Percentiles rank a stretch among this genome's conserved stretches.
Evolutionary conservation across 2,888 invertebrate species (phyloP).

Genomic region (Ligdia adustata): DNA sequence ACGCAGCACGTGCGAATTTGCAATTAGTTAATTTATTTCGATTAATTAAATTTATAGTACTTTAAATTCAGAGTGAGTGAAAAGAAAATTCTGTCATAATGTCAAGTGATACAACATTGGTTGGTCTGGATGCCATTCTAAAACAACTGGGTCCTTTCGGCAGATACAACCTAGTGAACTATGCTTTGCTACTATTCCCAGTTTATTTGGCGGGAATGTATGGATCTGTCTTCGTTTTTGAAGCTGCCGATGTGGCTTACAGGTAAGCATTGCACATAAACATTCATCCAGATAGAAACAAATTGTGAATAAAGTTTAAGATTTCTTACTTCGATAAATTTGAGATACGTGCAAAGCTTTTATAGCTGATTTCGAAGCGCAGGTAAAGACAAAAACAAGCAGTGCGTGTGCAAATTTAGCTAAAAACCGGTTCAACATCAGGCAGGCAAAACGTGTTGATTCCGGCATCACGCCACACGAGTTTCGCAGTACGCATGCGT

Average conservation of each 20-base stretch:
- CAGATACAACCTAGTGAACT: conserved; percentile 70
- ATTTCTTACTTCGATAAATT: too few species aligned
- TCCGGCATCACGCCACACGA: conserved; percentile 37
- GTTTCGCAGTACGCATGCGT: conserved; percentile 48
- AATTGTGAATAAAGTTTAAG: too few species aligned
- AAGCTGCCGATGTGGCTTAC: conserved; percentile 68
- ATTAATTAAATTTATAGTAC: conserved; percentile 2
- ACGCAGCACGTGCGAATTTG: conserved; percentile 18
- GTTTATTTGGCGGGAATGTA: conserved; percentile 76
- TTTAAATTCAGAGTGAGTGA: conserved; percentile 28
- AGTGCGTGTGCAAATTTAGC: background rate
- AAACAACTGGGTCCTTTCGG: conserved; percentile 71
- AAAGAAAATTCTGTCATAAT: conserved; percentile 47
- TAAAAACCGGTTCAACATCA: conserved; percentile 9
- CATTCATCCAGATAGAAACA: background rate
- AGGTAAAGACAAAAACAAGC: background rate
- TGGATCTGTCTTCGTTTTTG: conserved; percentile 72
- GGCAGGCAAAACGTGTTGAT: background rate
- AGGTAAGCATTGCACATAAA: conserved; percentile 52
- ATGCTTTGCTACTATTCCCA: conserved; percentile 68
- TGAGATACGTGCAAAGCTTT: background rate
- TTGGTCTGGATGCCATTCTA: conserved; percentile 65
- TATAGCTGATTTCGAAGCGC: background rate
- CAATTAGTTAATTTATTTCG: conserved; percentile 17
- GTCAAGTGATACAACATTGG: conserved; percentile 46